Base-by-base conservation (phyloP, 2,888 invertebrate species). In the Meganola albula region DNA sequence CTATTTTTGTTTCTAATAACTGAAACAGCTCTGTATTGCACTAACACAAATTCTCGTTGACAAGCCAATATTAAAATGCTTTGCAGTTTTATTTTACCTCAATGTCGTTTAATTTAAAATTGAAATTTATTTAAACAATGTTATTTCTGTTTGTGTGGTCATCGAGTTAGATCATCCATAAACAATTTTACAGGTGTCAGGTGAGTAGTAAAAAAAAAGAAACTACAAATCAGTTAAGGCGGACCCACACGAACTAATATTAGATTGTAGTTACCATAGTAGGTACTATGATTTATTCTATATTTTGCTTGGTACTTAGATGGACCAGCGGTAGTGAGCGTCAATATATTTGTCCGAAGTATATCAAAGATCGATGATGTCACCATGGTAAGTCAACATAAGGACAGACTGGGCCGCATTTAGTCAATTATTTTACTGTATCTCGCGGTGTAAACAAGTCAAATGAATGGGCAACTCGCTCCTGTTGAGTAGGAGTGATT, bases 291-390 rank as follows among this genome's bases (percentile, higher is more conserved):
- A 67, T 69, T 60, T 58, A 76, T 67, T 63, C 62, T 64, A 74
- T 75, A 82, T 83, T 85, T 82, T 85, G 82, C 83, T 85, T 85
- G 80, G 79, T 82, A 83, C 82, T 80, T 82, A 84, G 94, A 94
- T 93, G 97, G 97, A 83, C 96, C 97, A 80, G 95, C 97, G 84
- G 91, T 94, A 88, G 97, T 97, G 87, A 92, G 92, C 89, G 96
- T 97, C 91, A 97, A 97, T 94, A 96, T 97, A 90, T 96, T 95
- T 93, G 94, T 97, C 89, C 90, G 97, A 91, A 97, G 97, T 94
- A 96, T 98, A 90, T 96, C 96, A 89, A 96, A 97, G 91, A 97
- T 97, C 90, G 97, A 97, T 93, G 97, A 97, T 91, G 96, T 97
- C 88, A 97, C 96, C 72, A 97, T 97, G 97, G 97, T 97, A 94